Conservation (phyloP, 1,140 invertebrate species). For the Pseudomyrmex sp. region DNA sequence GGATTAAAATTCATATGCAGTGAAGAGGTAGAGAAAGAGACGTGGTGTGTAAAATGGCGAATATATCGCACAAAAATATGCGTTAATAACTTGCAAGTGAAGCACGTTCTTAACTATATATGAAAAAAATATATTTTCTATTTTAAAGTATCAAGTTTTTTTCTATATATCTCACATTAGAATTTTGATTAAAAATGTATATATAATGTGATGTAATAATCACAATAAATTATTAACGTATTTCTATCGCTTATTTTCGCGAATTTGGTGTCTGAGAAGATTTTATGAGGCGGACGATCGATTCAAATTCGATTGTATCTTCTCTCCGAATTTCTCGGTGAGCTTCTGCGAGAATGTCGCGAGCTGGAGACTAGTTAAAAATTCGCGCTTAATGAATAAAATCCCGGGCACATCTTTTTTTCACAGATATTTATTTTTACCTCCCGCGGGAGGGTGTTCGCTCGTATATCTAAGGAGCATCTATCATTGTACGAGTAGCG, state of each 20-base stretch:
- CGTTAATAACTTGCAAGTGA: not conserved
- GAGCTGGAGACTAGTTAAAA: slow-evolving; percentile 29
- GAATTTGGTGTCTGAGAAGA: not conserved
- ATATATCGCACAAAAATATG: not conserved
- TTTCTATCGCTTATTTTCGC: not conserved
- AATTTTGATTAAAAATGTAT: too few relatives aligned
- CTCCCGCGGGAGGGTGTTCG: slow-evolving; percentile 1
- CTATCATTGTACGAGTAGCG: slow-evolving; percentile 35
- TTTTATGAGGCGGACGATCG: too few relatives aligned
- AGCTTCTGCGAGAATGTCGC: slow-evolving; percentile 16
- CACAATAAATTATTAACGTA: too few relatives aligned
- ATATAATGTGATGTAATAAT: too few relatives aligned
- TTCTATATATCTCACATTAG: too few relatives aligned
- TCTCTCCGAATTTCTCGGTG: not conserved
- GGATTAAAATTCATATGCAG: slow-evolving; percentile 27
- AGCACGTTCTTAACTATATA: not conserved
- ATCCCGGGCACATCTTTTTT: slow-evolving; percentile 11
- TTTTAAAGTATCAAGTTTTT: not conserved
- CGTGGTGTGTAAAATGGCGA: not conserved
- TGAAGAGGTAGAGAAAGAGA: not conserved
- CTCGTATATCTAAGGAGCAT: slow-evolving; percentile 19
- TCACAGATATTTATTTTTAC: slow-evolving; percentile 27
- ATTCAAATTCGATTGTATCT: too few relatives aligned
- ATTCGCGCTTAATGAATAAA: slow-evolving; percentile 43
- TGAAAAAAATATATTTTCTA: slow-evolving; percentile 1